Conservation (phyloP, 2,888 invertebrate species). For the Morpho achilles region DNA sequence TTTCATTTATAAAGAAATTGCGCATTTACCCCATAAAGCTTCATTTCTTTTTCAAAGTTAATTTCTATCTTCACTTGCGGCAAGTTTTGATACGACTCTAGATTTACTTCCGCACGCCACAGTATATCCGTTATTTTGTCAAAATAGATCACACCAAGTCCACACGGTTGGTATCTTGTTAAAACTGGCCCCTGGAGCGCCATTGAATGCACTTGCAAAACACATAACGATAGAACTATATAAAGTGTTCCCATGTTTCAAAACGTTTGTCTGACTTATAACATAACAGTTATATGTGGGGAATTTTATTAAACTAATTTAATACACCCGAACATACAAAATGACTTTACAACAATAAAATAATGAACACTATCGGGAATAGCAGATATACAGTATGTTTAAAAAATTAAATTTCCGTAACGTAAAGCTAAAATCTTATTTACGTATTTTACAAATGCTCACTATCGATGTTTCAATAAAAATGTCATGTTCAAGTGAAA, state of each 20-base stretch:
- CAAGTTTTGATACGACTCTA: constrained; percentile 47
- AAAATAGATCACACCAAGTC: constrained; percentile 58
- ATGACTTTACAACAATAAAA: neutral
- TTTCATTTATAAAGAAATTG: neutral
- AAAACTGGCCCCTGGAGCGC: constrained; percentile 50
- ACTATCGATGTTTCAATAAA: constrained; percentile 3
- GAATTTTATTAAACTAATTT: neutral
- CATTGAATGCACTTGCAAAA: constrained; percentile 42
- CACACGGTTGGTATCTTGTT: constrained; percentile 63
- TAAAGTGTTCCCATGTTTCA: constrained; percentile 27
- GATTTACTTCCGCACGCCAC: constrained; percentile 54
- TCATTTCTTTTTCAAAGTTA: constrained; percentile 46
- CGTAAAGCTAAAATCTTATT: neutral
- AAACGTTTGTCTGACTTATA: neutral
- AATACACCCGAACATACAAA: neutral
- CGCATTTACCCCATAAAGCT: constrained; percentile 48
- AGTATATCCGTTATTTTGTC: constrained; percentile 44
- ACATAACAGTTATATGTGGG: constrained; percentile 15
- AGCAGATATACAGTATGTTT: constrained; percentile 19
- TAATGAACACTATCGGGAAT: neutral
- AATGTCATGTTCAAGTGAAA: constrained; percentile 15
- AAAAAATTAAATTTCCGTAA: neutral
- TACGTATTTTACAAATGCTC: neutral
- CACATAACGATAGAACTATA: constrained; percentile 27
- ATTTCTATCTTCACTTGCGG: constrained; percentile 44